Percentiles rank a stretch among this genome's conserved stretches.
Conservation (phyloP, 2,888 invertebrate genomes). For the Lepeophtheirus nordmannii region DNA sequence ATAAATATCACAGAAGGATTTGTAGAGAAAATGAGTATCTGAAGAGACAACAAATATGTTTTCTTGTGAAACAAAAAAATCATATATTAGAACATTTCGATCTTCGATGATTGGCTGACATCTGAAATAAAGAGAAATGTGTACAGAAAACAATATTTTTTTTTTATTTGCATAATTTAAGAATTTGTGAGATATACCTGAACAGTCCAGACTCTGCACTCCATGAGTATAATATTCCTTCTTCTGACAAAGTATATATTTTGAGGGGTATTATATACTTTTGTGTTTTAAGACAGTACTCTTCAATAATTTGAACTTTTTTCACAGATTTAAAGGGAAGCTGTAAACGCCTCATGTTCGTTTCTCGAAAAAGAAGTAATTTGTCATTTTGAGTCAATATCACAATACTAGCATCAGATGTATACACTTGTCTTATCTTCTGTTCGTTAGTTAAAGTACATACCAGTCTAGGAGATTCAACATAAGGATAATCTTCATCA, state of each 20-base stretch:
- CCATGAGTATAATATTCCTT: slow-evolving; percentile 3
- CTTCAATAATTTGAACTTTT: slow-evolving; percentile 1
- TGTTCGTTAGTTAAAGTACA: neutral
- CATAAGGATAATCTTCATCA: neutral
- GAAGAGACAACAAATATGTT: neutral
- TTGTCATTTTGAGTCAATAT: neutral
- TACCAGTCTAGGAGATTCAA: neutral
- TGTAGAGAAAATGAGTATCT: slow-evolving; percentile 1
- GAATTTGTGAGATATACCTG: neutral
- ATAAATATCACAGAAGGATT: neutral
- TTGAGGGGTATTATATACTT: neutral
- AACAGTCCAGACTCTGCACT: neutral
- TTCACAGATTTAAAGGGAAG: neutral
- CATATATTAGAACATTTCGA: neutral
- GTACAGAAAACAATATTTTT: neutral
- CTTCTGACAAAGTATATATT: neutral
- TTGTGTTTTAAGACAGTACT: neutral
- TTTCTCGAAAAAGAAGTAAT: neutral
- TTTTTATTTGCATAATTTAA: neutral
- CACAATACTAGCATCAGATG: neutral
- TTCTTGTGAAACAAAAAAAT: slow-evolving; percentile 5
- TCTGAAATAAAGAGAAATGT: neutral
- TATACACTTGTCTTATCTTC: neutral
- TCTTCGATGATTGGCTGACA: neutral
- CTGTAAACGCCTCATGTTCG: neutral